These are phyloP conservation scores for Lycaon pictus DNA, from an alignment of 2,113 vertebrate species.

Conservation along the genomic window DNA sequence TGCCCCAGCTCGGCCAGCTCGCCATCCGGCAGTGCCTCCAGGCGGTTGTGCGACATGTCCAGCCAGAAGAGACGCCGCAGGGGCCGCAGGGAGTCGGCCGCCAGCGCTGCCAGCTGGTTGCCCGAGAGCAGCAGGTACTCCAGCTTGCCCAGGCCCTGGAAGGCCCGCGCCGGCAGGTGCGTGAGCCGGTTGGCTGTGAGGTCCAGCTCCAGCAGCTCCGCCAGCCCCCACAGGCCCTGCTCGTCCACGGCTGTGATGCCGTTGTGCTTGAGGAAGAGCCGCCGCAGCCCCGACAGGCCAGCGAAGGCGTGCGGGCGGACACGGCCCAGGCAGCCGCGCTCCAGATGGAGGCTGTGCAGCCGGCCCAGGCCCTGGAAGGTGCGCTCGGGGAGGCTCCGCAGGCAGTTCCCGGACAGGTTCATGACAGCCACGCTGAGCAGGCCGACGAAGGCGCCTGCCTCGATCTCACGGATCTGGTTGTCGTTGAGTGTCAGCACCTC, in stretches of 20 bases:
- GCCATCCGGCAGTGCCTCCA: constrained; percentile 86
- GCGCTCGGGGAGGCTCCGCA: constrained; percentile 90
- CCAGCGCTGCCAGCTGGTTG: constrained; percentile 90
- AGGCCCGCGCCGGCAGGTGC: constrained; percentile 87
- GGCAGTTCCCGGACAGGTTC: constrained; percentile 95
- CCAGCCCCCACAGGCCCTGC: constrained; percentile 92
- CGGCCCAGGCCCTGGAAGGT: constrained; percentile 92
- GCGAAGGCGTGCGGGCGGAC: constrained; percentile 90
- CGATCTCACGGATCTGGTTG: constrained; percentile 94
- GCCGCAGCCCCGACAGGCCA: constrained; percentile 91
- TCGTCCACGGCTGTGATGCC: constrained; percentile 90
- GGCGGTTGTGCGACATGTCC: constrained; percentile 90
- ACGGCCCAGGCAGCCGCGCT: constrained; percentile 92
- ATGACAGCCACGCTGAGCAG: constrained; percentile 94
- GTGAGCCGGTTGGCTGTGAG: constrained; percentile 93
- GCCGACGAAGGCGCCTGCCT: constrained; percentile 90
- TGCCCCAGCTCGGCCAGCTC: constrained; percentile 87
- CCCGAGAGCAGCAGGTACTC: constrained; percentile 94
- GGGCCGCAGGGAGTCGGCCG: constrained; percentile 85
- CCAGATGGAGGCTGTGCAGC: constrained; percentile 97
- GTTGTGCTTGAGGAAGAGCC: constrained; percentile 94
- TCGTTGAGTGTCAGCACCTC: constrained; percentile 94
- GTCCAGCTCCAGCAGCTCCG: constrained; percentile 93
- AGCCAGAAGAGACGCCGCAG: constrained; percentile 91
- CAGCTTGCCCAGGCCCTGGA: constrained; percentile 92